Evolutionary conservation across 1,140 invertebrate species (phyloP).

Genomic region (Psix sp.): DNA sequence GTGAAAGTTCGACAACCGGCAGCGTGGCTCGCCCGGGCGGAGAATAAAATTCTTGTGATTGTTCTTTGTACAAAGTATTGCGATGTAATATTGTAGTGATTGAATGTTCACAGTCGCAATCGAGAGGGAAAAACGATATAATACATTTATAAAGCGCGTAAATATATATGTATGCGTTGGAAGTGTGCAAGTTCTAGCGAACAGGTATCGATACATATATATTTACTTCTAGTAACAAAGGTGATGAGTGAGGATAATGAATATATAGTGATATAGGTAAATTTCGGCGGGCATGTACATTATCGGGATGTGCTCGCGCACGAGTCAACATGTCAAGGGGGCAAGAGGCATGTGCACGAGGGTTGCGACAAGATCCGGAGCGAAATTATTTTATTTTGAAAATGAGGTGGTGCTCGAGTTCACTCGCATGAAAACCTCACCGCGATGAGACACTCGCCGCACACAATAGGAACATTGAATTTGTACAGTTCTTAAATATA

Average conservation of each 20-base stretch:
- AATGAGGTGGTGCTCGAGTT: conserved; percentile 43
- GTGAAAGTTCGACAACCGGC: conserved; percentile 52
- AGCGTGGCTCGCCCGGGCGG: conserved; percentile 57
- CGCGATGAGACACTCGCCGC: conserved; percentile 68
- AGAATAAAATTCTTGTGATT: conserved; percentile 77
- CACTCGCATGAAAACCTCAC: conserved; percentile 47
- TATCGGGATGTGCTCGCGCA: conserved; percentile 64
- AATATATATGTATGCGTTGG: conserved; percentile 63
- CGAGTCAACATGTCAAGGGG: conserved; percentile 57
- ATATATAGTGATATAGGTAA: conserved; percentile 74
- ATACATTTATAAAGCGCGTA: conserved; percentile 56
- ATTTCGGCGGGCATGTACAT: conserved; percentile 77
- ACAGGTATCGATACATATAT: conserved; percentile 60
- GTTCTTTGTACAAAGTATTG: conserved; percentile 78
- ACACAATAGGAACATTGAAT: conserved; percentile 77
- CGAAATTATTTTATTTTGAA: conserved; percentile 42
- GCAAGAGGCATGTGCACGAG: conserved; percentile 55
- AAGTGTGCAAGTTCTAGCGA: conserved; percentile 41
- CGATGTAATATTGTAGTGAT: conserved; percentile 78
- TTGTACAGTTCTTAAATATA: conserved; percentile 78
- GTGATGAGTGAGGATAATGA: conserved; percentile 53
- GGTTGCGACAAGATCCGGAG: conserved; percentile 40
- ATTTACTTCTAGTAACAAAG: conserved; percentile 58
- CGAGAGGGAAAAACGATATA: conserved; percentile 69
- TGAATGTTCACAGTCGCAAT: conserved; percentile 76